A percentile compares a stretch with the other conserved stretches of the same genome.
Evolutionary conservation across 2,113 vertebrate genomes (phyloP).

Genomic region (Thunnus maccoyii): DNA sequence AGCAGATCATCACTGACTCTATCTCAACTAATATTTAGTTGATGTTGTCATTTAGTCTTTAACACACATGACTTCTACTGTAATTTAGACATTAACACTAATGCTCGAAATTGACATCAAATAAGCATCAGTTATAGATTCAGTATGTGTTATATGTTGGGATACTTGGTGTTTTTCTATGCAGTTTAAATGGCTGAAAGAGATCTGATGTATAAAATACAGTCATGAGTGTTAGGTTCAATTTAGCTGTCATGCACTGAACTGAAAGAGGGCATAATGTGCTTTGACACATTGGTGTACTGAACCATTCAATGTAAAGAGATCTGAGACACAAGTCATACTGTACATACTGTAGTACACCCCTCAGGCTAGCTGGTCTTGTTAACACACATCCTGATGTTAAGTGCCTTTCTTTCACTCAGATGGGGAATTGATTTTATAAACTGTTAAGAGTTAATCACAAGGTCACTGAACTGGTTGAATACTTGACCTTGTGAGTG

Average conservation of each 20-base stretch:
- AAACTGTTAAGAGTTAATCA: conserved; percentile 8
- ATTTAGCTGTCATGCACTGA: background rate
- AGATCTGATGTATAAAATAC: background rate
- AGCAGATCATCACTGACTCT: conserved; percentile 39
- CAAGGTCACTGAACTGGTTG: conserved; percentile 14
- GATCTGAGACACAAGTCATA: conserved; percentile 3
- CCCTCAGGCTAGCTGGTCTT: conserved; percentile 8
- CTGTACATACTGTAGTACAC: conserved; percentile 5
- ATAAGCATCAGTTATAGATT: too few species aligned
- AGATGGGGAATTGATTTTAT: conserved; percentile 25
- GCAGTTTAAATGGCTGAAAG: background rate
- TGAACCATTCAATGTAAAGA: conserved; percentile 15
- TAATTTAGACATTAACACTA: conserved; percentile 13
- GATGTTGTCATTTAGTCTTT: background rate
- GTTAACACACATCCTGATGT: conserved; percentile 15
- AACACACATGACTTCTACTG: background rate
- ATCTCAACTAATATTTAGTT: conserved; percentile 19
- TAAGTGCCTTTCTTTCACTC: conserved; percentile 27
- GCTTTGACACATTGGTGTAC: conserved; percentile 28
- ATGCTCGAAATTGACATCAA: background rate
- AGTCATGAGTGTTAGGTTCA: background rate
- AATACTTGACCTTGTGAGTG: conserved; percentile 11
- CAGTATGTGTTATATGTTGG: background rate
- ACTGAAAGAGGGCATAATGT: background rate
- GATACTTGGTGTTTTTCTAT: conserved; percentile 3